phyloP scores from a whole-genome alignment of 2,888 invertebrate genomes.

The Allygus modestus region DNA sequence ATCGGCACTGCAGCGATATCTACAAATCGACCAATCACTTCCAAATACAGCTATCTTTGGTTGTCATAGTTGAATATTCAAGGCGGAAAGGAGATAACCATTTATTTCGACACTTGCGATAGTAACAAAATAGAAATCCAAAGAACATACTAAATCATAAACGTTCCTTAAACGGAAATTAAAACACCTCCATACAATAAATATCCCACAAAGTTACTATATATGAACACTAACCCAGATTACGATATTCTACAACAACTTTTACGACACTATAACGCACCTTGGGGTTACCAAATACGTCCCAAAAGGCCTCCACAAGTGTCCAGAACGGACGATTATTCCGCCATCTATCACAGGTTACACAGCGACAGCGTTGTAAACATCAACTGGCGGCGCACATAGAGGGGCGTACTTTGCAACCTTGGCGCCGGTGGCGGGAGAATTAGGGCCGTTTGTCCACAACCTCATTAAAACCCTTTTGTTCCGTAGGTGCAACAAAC shows the following conservation, averaged over 20 bases:
- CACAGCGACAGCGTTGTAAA: too few species aligned
- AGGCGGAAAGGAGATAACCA: too few species aligned
- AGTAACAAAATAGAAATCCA: too few species aligned
- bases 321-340: neutral
- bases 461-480: neutral
- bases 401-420: neutral
- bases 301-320: too few species aligned
- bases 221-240: neutral
- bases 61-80: too few species aligned
- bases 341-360: neutral
- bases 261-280: neutral
- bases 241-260: neutral
- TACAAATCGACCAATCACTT: too few species aligned
- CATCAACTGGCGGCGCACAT: too few species aligned
- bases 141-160: too few species aligned
- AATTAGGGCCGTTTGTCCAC: slow-evolving; percentile 8
- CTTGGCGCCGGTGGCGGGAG: neutral
- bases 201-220: neutral
- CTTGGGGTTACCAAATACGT: neutral
- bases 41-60: too few species aligned
- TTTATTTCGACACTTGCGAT: too few species aligned
- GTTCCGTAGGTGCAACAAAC: neutral
- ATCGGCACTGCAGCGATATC: too few species aligned
- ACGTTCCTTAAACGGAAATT: too few species aligned
- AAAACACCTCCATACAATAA: neutral